These are phyloP conservation scores for Caenorhabditis macrosperma DNA, from an alignment of 2,888 invertebrate genomes.

Conservation along the genomic window DNA sequence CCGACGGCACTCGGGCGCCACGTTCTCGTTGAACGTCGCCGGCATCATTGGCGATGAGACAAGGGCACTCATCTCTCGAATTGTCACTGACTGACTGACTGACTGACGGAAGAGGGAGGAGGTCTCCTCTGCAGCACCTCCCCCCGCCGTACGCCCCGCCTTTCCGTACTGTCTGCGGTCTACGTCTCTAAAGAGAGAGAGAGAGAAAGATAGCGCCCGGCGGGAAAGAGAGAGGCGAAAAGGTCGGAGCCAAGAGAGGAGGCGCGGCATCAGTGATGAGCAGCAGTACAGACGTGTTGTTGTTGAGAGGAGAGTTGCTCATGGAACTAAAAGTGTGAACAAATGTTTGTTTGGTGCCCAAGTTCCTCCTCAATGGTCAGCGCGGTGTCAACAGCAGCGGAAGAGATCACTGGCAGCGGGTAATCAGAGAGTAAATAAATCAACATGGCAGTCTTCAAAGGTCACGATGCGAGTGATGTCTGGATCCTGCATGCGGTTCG, in stretches of 20 bases:
- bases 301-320: constrained; percentile 20
- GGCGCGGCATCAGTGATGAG: background rate
- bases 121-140: constrained; percentile 6
- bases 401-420: constrained; percentile 6
- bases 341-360: constrained; percentile 17
- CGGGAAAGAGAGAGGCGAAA: background rate
- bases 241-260: background rate
- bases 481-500: background rate
- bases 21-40: constrained; percentile 29
- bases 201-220: background rate
- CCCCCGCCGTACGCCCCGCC: constrained; percentile 5
- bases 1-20: constrained; percentile 49
- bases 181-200: background rate
- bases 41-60: constrained; percentile 35
- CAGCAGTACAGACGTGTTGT: constrained; percentile 1
- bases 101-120: background rate
- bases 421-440: no score
- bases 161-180: background rate
- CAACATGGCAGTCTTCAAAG: background rate
- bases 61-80: constrained; percentile 30
- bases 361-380: constrained; percentile 6
- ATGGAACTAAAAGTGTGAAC: constrained; percentile 14
- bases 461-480: background rate
- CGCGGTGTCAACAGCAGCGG: background rate
- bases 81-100: constrained; percentile 24